These are phyloP conservation scores for Pogonomyrmex californicus DNA, from an alignment of 1,140 invertebrate species.

Conservation along the genomic window DNA sequence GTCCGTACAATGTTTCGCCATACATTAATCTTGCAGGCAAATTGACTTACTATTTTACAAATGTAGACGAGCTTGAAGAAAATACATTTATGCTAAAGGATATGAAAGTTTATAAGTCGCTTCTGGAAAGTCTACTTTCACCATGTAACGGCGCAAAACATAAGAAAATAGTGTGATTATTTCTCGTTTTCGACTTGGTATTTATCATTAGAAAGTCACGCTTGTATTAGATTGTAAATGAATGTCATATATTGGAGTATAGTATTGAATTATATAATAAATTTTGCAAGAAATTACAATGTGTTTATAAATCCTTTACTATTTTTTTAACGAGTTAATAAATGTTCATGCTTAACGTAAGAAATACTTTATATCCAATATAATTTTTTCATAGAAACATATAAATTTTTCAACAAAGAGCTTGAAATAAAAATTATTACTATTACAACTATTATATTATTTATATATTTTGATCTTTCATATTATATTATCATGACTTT, in stretches of 20 bases:
- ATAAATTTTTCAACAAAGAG: background rate
- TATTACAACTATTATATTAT: background rate
- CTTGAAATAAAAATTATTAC: background rate
- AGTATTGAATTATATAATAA: slow-evolving; percentile 43
- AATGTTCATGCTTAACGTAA: background rate
- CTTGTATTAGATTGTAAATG: slow-evolving; percentile 35
- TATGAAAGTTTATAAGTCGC: slow-evolving; percentile 39
- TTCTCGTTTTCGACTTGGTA: slow-evolving; percentile 23
- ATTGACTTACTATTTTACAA: slow-evolving; percentile 38
- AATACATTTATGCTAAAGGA: slow-evolving; percentile 19
- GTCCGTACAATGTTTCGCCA: slow-evolving; percentile 21
- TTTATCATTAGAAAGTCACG: slow-evolving; percentile 18
- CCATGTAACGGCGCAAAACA: slow-evolving; percentile 24
- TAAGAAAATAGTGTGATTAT: slow-evolving; percentile 39
- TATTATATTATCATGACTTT: background rate
- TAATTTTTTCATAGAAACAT: slow-evolving; percentile 7
- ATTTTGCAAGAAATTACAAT: slow-evolving; percentile 41
- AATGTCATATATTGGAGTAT: slow-evolving; percentile 29
- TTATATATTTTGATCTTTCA: slow-evolving; percentile 24
- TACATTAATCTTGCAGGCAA: slow-evolving; percentile 30
- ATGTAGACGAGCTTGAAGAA: slow-evolving; percentile 19
- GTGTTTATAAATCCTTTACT: slow-evolving; percentile 28
- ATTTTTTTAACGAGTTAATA: background rate
- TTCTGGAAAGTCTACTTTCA: slow-evolving; percentile 40
- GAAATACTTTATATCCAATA: background rate